Evolutionary conservation across 2,888 invertebrate genomes (phyloP), one percentile per base, ranked within the genome.

Genomic region (Chromoteleia sp.): DNA sequence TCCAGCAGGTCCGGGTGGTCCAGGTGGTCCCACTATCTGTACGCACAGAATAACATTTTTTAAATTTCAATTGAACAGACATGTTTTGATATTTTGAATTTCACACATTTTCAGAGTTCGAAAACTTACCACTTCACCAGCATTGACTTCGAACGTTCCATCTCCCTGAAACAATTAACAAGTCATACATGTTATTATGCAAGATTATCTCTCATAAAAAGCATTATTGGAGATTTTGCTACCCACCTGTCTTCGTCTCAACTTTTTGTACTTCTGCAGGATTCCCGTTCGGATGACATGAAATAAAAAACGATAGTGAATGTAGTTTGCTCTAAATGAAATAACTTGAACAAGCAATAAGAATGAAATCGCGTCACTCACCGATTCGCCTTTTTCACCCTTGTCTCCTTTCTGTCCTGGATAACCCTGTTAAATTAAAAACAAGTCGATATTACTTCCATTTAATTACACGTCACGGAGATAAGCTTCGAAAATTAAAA

Each of bases 341-440:
- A 8, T 4, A 45, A 58, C 29, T 1, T 10, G 39, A 63, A 58
- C 7, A 3, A 61, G 17, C 12, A 59, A 65, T 8, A 50, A 65
- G 12, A 52, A 30, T 2, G 14, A 8, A 33, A 17, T 8, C 21
- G 1, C 83, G 83, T 65, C 63, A 94, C 95, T 95, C 93, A 97
- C 97, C 94, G 97, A 97, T 94, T 98, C 97, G 30, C 97, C 97
- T 90, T 97, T 97, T 91, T 97, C 97, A 33, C 98, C 97, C 90
- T 97, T 97, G 88, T 97, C 97, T 25, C 98, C 97, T 92, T 97
- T 97, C 84, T 95, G 94, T 33, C 98, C 98, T 1, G 97, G 97
- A 92, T 97, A 97, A 1, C 97, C 97, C 85, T 93, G 85, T 83
- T 61, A 52, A 48, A 17, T 48, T 39, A 39, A 71, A 50, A 61